Base-by-base conservation (phyloP, 1,140 invertebrate genomes). In the Ostrea denselamellosa region DNA sequence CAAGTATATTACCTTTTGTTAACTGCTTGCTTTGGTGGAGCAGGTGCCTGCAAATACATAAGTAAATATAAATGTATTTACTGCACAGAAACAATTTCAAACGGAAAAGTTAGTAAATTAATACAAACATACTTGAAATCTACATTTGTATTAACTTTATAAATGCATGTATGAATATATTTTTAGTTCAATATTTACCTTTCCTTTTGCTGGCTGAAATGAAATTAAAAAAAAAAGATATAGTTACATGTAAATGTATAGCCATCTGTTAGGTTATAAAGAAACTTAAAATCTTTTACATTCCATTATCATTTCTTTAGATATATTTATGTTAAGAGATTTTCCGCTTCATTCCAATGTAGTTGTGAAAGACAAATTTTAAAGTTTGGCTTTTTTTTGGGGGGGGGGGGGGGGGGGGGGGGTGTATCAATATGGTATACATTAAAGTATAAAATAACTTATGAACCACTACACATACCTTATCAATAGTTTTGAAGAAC, bases 401-500 rank as follows among this genome's bases (percentile, higher is more conserved):
- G 34, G n/a, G n/a, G n/a, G n/a, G n/a, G n/a, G n/a, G n/a, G n/a
- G n/a, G n/a, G n/a, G n/a, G n/a, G n/a, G n/a, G n/a, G n/a, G n/a
- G n/a, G n/a, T n/a, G n/a, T n/a, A n/a, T n/a, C n/a, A n/a, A n/a
- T 5, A 44, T 44, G 34, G 34, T 44, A 5, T 44, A 44, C 5
- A 44, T 44, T 44, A 44, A 44, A 44, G 34, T 44, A n/a, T n/a
- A 25, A 34, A 22, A 81, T 53, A 51, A 51, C 4, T 19, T 22
- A 19, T 82, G 4, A 19, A 53, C 81, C 12, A 44, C 3, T 82
- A 82, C 10, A 83, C 62, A 28, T 58, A 85, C 82, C 82, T 84
- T 71, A 77, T 90, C 91, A 22, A 90, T 51, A 28, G 93, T 93
- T 85, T 91, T 91, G 34, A 93, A 91, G 85, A 95, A 95, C 90